Percentiles rank a stretch among this genome's conserved stretches.
These are phyloP conservation scores for Lepidochitona cinerea DNA, from an alignment of 2,888 invertebrate genomes.

Conservation along the genomic window DNA sequence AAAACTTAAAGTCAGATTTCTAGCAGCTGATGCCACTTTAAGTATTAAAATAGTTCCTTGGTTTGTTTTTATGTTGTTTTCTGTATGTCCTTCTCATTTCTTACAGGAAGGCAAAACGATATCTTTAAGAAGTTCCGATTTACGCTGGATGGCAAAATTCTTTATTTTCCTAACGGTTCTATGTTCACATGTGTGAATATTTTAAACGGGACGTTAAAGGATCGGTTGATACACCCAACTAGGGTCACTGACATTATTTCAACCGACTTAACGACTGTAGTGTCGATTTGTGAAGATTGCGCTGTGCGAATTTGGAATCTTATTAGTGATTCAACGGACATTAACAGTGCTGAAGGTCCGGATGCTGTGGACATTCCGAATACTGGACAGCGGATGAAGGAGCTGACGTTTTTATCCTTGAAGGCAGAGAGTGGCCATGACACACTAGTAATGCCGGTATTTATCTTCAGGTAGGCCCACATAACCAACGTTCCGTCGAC, in stretches of 20 bases:
- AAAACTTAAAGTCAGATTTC: no score
- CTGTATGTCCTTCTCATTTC: no score
- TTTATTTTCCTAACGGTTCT: constrained; percentile 1
- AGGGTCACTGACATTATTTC: constrained; percentile 15
- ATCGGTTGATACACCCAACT: background rate
- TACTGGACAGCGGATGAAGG: background rate
- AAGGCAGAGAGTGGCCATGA: background rate
- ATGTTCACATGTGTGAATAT: background rate
- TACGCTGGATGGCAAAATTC: background rate
- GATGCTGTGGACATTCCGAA: background rate
- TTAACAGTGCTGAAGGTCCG: background rate
- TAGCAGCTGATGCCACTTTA: background rate
- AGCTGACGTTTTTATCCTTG: background rate
- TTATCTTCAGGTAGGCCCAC: background rate
- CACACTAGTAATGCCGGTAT: background rate
- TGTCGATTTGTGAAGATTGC: constrained; percentile 23
- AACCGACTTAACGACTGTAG: constrained; percentile 16
- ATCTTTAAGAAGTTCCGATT: background rate
- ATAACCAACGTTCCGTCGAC: no score
- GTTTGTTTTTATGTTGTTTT: background rate
- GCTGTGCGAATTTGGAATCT: constrained; percentile 34
- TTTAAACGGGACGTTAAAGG: background rate
- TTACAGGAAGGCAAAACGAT: background rate
- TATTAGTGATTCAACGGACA: background rate
- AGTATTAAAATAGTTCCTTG: background rate